Evolutionary conservation across 1,140 invertebrate genomes (phyloP).

Genomic region (Zelostemma sp.): DNA sequence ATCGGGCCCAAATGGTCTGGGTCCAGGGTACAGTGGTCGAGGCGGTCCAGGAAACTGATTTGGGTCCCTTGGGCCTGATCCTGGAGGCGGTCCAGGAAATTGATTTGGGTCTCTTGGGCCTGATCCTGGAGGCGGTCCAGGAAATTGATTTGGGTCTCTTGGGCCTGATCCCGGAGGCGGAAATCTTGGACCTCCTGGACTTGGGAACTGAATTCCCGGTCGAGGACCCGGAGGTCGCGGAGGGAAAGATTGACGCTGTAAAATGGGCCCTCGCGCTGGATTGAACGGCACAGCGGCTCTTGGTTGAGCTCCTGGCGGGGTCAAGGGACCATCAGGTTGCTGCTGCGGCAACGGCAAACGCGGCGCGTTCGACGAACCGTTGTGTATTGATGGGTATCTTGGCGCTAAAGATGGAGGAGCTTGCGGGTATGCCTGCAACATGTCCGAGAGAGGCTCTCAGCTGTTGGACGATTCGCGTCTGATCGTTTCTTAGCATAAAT

Average conservation of each 20-base stretch:
- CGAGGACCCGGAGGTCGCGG: conserved; percentile 34
- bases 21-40: conserved; percentile 11
- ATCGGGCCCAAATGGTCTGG: conserved; percentile 11
- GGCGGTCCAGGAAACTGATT: conserved; percentile 13
- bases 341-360: conserved; percentile 52
- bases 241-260: conserved; percentile 62
- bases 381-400: conserved; percentile 53
- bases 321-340: conserved; percentile 61
- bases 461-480: conserved; percentile 23
- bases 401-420: conserved; percentile 38
- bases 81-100: conserved; percentile 20
- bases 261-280: conserved; percentile 66
- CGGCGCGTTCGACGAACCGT: conserved; percentile 51
- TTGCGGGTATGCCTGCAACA: conserved; percentile 53
- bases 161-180: conserved; percentile 13
- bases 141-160: background rate
- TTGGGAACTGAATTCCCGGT: conserved; percentile 21
- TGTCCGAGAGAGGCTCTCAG: conserved; percentile 49
- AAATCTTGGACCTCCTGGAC: background rate
- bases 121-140: conserved; percentile 21
- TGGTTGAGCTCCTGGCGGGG: conserved; percentile 47
- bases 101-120: background rate
- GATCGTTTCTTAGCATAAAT: background rate
- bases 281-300: conserved; percentile 50
- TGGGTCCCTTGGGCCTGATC: background rate